These are phyloP conservation scores for Empidonax traillii DNA, from an alignment of 2,113 vertebrate genomes.

Conservation along the genomic window DNA sequence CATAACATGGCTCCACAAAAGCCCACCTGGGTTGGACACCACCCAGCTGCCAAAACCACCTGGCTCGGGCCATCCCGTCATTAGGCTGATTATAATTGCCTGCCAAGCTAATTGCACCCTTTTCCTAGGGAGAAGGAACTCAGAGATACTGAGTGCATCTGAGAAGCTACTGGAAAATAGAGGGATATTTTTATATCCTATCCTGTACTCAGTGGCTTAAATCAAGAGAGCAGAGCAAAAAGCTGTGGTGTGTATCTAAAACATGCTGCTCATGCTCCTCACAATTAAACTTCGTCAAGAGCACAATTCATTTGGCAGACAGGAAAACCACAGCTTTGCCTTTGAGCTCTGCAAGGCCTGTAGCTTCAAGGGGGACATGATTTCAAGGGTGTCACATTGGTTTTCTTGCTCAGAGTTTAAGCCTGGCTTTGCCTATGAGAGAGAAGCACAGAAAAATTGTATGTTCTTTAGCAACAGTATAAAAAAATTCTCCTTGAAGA, in stretches of 20 bases:
- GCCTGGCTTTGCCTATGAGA: not conserved
- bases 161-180: not conserved
- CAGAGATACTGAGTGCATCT: not conserved
- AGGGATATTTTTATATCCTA: constrained; percentile 16
- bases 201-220: not conserved
- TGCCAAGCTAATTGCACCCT: not conserved
- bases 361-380: not conserved
- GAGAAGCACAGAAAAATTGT: not conserved
- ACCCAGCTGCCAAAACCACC: not conserved
- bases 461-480: not conserved
- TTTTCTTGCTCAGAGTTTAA: not conserved
- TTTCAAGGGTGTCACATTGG: not conserved
- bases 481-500: not conserved
- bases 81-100: constrained; percentile 1
- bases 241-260: not conserved
- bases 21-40: not conserved
- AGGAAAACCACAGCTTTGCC: not conserved
- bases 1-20: accelerated
- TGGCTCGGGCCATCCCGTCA: accelerated
- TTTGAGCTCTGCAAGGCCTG: not conserved
- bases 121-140: not conserved
- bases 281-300: not conserved
- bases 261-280: not conserved
- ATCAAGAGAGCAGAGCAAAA: not conserved
- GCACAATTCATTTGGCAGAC: not conserved